Conservation (phyloP, 92 coral and sea anemone species). For the Zoanthus sociatus region DNA sequence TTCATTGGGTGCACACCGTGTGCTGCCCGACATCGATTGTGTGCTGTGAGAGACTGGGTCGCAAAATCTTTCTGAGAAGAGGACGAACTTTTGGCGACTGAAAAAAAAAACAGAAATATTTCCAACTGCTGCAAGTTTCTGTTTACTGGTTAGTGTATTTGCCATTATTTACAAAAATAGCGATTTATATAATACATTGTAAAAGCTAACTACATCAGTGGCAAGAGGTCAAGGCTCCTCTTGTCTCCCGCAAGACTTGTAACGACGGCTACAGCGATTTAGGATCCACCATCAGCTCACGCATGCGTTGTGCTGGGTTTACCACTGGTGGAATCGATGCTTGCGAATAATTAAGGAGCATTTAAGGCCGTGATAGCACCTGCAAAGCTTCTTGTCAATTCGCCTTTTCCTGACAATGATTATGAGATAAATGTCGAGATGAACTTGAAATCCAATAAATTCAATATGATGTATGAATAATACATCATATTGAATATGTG, state of each 20-base stretch:
- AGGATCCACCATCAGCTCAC: conserved; percentile 73
- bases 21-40: conserved; percentile 83
- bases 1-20: conserved; percentile 82
- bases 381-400: no score
- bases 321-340: conserved; percentile 84
- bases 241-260: conserved; percentile 74
- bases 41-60: conserved; percentile 83
- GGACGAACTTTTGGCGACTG: conserved; percentile 7
- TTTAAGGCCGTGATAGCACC: no score
- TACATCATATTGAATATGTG: no score
- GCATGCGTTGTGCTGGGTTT: conserved; percentile 95
- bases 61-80: conserved; percentile 72
- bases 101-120: neutral
- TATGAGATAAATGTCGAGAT: no score
- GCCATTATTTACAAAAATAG: no score
- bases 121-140: neutral
- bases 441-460: no score
- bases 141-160: neutral
- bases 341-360: conserved; percentile 28
- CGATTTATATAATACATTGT: no score
- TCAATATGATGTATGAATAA: no score
- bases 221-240: conserved; percentile 56
- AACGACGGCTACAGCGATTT: conserved; percentile 68
- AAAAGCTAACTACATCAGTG: no score
- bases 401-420: no score